phyloP scores from a whole-genome alignment of 2,888 invertebrate genomes.

The Deroplatys truncata region DNA sequence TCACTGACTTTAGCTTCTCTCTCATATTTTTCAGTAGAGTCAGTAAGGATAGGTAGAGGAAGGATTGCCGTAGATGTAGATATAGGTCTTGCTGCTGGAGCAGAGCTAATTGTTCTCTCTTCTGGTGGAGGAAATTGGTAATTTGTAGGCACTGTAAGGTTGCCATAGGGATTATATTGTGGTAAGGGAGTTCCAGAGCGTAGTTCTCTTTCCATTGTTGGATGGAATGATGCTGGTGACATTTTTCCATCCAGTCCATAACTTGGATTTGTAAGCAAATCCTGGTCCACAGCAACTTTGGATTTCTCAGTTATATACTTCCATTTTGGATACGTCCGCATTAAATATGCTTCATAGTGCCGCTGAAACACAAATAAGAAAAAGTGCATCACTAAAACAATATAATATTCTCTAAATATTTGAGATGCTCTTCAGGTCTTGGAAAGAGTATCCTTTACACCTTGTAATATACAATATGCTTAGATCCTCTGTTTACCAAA shows the following conservation, averaged over 20 bases:
- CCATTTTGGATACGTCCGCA: slow-evolving; percentile 25
- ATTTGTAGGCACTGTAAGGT: neutral
- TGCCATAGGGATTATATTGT: neutral
- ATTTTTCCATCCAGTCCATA: neutral
- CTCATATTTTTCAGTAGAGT: neutral
- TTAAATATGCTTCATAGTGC: slow-evolving; percentile 29
- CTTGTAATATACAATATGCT: too few relatives aligned
- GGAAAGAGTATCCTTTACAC: too few relatives aligned
- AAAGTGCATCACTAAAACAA: neutral
- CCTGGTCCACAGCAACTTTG: neutral
- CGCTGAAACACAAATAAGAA: slow-evolving; percentile 18
- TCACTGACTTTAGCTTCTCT: neutral
- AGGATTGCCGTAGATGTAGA: neutral
- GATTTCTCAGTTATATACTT: neutral
- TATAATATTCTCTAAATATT: too few relatives aligned
- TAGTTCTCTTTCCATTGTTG: neutral
- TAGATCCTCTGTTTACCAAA: too few relatives aligned
- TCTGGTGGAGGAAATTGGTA: neutral
- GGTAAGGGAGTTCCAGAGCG: neutral
- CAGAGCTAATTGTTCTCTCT: neutral
- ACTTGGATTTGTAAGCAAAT: neutral
- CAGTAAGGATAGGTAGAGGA: neutral
- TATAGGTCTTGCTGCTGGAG: neutral
- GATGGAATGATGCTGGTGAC: neutral
- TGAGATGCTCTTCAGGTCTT: too few relatives aligned